Evolutionary conservation across 2,797 vertebrate species (phyloP), one percentile per base, ranked within the genome.

Genomic region (Myotis vivesi): DNA sequence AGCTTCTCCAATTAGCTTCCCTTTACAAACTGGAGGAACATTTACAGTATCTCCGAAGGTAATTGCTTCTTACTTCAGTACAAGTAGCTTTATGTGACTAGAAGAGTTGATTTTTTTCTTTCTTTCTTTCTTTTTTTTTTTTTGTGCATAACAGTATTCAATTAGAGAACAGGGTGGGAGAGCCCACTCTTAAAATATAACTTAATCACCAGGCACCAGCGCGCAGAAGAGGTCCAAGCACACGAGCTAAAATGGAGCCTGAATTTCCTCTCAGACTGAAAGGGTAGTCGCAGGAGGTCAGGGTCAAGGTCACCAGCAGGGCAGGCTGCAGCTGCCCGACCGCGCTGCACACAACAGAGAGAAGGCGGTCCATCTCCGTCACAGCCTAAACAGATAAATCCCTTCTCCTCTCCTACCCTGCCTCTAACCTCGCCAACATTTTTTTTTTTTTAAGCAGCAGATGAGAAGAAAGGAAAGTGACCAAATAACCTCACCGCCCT

Each of bases 241-340:
- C 95, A 73, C 16, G 95, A 98, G 97, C 97, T 98, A 98, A 98
- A 98, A 98, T 98, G 98, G 98, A 98, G 98, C 98, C 98, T 96
- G 98, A 97, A 97, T 97, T 98, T 98, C 98, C 98, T 98, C 97
- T 97, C 97, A 95, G 98, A 97, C 97, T 25, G 93, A 90, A 85
- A 98, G 98, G 98, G 98, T 96, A 98, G 98, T 96, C 89, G 96
- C 97, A 90, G 95, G 97, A 97, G 98, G 98, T 98, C 98, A 97
- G 97, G 98, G 98, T 98, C 98, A 98, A 98, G 98, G 98, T 98
- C 98, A 98, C 97, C 97, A 94, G 97, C 98, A 92, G 97, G 97
- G 91, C 97, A 96, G 95, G 93, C 98, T 96, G 97, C 98, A 97
- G 97, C 96, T 97, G 97, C 97, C 97, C 92, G 79, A 68, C 53